These are phyloP conservation scores for Leptoteleia sp. DNA, from an alignment of 1,140 invertebrate genomes.

Conservation along the genomic window DNA sequence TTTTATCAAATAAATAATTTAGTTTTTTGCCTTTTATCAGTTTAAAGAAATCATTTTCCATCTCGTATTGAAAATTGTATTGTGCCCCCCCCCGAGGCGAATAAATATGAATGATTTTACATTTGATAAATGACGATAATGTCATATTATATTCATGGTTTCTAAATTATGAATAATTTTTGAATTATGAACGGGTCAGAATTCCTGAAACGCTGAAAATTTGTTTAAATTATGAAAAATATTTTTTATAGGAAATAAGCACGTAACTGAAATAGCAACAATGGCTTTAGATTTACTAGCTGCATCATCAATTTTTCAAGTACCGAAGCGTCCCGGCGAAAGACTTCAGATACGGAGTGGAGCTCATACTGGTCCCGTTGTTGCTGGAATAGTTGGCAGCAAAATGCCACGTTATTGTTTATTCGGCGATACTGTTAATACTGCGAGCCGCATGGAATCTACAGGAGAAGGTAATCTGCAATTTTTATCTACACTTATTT, in stretches of 20 bases:
- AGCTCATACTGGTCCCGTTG: slow-evolving; percentile 93
- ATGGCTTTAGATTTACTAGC: slow-evolving; percentile 94
- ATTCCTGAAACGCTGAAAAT: too few species aligned
- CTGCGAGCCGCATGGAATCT: slow-evolving; percentile 96
- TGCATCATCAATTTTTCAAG: slow-evolving; percentile 91
- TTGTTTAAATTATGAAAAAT: background rate
- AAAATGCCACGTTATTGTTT: slow-evolving; percentile 96
- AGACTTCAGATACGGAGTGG: slow-evolving; percentile 93
- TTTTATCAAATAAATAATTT: too few species aligned
- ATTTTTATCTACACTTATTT: too few species aligned
- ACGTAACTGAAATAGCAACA: slow-evolving; percentile 95
- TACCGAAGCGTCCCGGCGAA: slow-evolving; percentile 92
- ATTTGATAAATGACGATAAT: too few species aligned
- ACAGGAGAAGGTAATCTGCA: slow-evolving; percentile 87
- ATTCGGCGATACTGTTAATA: slow-evolving; percentile 96
- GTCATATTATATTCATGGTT: too few species aligned
- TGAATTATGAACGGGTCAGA: too few species aligned
- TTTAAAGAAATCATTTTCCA: too few species aligned
- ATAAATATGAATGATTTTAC: too few species aligned
- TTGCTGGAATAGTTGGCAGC: slow-evolving; percentile 92
- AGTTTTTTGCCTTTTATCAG: too few species aligned
- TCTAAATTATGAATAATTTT: too few species aligned
- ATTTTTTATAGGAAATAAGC: slow-evolving; percentile 85
- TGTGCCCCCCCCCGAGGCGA: too few species aligned
- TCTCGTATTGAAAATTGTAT: too few species aligned